Evolutionary conservation across 2,113 vertebrate species (phyloP), one percentile per base, ranked within the genome.

Genomic region (Pomatorhinus ruficollis): DNA sequence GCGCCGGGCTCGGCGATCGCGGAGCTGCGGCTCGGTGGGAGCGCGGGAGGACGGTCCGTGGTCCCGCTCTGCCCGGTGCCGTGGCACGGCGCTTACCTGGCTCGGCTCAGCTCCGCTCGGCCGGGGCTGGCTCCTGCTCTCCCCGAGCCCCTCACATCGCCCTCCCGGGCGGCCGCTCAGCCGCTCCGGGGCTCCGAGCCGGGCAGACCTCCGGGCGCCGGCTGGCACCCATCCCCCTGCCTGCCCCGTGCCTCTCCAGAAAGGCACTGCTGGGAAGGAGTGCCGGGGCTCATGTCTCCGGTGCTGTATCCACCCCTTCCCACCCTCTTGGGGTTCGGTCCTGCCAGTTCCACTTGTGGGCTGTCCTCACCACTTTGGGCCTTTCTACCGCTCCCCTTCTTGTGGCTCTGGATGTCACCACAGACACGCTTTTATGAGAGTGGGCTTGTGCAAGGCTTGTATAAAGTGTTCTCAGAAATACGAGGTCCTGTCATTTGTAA

Each of bases 401-500:
- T 96, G 95, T 95, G 90, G 92, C 95, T 96, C 95, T 27, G 95
- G 92, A 90, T 96, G 96, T 96, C 96, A 96, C 96, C 96, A 90
- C 95, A 96, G 96, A 96, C 93, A 97, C 90, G 93, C 88, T 96
- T 96, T 96, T 95, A 94, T 94, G 93, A 93, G 96, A 95, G 93
- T 90, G 95, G 96, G 92, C 96, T 96, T 97, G 94, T 94, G 96
- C 96, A 96, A 97, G 96, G 95, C 95, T 96, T 93, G 92, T 93
- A 93, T 95, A 92, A 97, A 96, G 95, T 83, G 93, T 96, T 95
- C 95, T 94, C 95, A 95, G 96, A 96, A 96, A 96, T 91, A 94
- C 69, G 90, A 95, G 96, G 95, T 94, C 93, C 92, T 96, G 95
- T 96, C 95, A 94, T 95, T 96, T 96, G 90, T 92, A 92, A 96